Base-by-base conservation (phyloP, 2,113 vertebrate species). In the Sceloporus undulatus region DNA sequence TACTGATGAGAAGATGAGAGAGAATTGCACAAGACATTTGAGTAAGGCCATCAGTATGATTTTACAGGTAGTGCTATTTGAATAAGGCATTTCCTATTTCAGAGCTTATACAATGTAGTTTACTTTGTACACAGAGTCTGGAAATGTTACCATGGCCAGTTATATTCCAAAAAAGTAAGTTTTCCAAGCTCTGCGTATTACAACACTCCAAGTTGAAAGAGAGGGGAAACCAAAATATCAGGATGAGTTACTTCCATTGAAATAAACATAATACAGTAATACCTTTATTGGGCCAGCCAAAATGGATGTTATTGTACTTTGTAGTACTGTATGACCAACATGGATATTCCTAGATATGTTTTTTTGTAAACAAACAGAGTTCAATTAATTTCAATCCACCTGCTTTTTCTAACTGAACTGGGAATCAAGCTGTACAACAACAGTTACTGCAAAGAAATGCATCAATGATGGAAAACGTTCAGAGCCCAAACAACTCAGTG, bases 401-500 rank as follows among this genome's bases (percentile, higher is more conserved):
- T 65, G 62, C 25, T 85, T 76, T 85, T 34, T 21, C 62, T 79
- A 75, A 86, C 27, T 87, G 78, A 81, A 73, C 19, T 59, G 74
- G 40, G 40, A 77, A 66, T 42, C 23, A 6, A 29, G 56, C 5
- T 74, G 76, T 1, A 86, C 27, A 89, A 18, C 68, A 86, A 18
- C 73, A 85, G 3, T 56, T 79, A 77, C 78, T 88, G 70, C 75
- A 34, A 81, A 82, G 0, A 29, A 76, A 79, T 89, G 0, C 16
- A 83, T 77, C 48, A 25, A 87, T 79, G 88, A 84, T 27, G 9
- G 25, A 81, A 83, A 90, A 40, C 1, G 70, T 91, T 78, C 48
- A 84, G 77, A 52, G 25, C 62, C 4, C 18, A 3, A 85, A 71
- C 27, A 91, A 76, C 71, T 11, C 9, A 25, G 6, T 77, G 68